These are phyloP conservation scores for Ianthella basta DNA, from an alignment of 37 sponge, comb jelly and placozoan genomes.

Conservation along the genomic window DNA sequence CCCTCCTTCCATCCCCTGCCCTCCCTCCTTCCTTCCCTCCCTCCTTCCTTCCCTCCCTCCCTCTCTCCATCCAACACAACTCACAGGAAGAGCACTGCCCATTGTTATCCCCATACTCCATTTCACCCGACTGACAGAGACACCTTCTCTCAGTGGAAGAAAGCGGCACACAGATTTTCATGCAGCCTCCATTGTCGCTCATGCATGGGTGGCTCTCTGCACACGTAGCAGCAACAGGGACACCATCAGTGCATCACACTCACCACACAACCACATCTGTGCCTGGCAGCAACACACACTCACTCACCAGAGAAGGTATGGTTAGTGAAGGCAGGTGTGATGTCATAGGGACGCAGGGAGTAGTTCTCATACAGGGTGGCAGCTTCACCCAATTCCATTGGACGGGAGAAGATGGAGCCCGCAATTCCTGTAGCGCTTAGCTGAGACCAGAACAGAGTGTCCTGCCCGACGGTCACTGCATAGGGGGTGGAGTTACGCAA, in stretches of 20 bases:
- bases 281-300: too few species aligned
- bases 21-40: too few species aligned
- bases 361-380: not conserved
- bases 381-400: too few species aligned
- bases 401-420: not conserved
- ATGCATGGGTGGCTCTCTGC: not conserved
- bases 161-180: not conserved
- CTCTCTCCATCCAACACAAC: not conserved
- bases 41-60: too few species aligned
- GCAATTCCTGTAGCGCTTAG: not conserved
- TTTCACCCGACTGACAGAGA: conserved; percentile 3
- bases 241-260: not conserved
- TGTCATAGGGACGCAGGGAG: conserved; percentile 3
- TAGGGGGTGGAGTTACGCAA: not conserved
- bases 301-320: not conserved
- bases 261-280: not conserved
- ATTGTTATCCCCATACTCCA: not conserved
- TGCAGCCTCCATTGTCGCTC: not conserved
- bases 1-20: too few species aligned
- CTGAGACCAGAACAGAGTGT: conserved; percentile 24
- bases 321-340: not conserved
- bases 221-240: not conserved
- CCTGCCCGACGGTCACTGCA: not conserved
- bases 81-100: not conserved
- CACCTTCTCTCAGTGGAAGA: not conserved